Conservation (phyloP, 2,888 invertebrate genomes). For the Eupithecia vulgata region DNA sequence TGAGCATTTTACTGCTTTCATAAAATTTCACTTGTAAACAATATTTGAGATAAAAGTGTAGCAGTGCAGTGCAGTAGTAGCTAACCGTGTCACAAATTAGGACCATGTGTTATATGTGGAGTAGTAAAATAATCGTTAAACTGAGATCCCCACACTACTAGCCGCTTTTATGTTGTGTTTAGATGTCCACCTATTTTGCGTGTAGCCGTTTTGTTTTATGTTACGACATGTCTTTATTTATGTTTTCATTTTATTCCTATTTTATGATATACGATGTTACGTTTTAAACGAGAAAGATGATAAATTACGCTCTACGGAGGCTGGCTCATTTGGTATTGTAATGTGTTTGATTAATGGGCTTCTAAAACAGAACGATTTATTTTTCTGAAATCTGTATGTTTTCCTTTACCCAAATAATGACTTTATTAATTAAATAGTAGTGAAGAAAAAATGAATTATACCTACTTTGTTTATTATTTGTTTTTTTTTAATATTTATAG, state of each 20-base stretch:
- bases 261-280: slow-evolving; percentile 2
- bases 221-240: slow-evolving; percentile 24
- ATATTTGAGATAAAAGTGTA: not conserved
- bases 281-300: slow-evolving; percentile 11
- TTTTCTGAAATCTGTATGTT: slow-evolving; percentile 1
- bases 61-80: not conserved
- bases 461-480: no score
- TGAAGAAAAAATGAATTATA: not conserved
- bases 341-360: slow-evolving; percentile 13
- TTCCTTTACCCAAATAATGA: not conserved
- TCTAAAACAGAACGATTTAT: not conserved
- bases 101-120: slow-evolving; percentile 48
- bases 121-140: slow-evolving; percentile 55
- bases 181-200: slow-evolving; percentile 41
- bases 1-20: slow-evolving; percentile 6
- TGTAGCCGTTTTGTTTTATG: slow-evolving; percentile 36
- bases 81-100: slow-evolving; percentile 43
- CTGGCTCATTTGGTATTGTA: slow-evolving; percentile 17
- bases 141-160: slow-evolving; percentile 34
- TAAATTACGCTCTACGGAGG: slow-evolving; percentile 10
- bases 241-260: slow-evolving; percentile 21
- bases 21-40: slow-evolving; percentile 10
- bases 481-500: no score
- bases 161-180: slow-evolving; percentile 46
- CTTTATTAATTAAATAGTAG: not conserved